Percentiles rank a stretch among this genome's conserved stretches.
These are phyloP conservation scores for Myocastor coypus DNA, from an alignment of 2,113 vertebrate species.

Conservation along the genomic window DNA sequence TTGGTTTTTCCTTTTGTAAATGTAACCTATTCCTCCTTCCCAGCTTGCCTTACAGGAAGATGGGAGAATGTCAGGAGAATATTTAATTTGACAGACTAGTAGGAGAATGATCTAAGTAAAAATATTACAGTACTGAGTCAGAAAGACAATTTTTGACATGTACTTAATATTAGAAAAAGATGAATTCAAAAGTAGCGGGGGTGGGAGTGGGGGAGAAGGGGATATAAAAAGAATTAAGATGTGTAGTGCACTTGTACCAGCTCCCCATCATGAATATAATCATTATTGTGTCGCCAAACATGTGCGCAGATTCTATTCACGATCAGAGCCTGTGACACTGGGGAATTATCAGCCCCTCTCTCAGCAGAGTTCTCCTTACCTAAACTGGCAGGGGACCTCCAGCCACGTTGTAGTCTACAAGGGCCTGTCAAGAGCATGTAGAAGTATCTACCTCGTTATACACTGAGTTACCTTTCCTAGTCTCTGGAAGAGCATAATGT, in stretches of 20 bases:
- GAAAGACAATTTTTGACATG: slow-evolving; percentile 1
- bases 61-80: neutral
- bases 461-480: neutral
- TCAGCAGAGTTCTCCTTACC: neutral
- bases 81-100: slow-evolving; percentile 12
- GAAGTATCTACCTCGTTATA: neutral
- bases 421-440: neutral
- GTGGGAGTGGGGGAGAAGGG: neutral
- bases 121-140: neutral
- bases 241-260: neutral
- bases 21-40: neutral
- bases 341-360: neutral
- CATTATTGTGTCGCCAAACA: neutral
- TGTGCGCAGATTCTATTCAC: neutral
- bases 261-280: neutral
- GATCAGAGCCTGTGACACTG: neutral
- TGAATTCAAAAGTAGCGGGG: slow-evolving; percentile 20
- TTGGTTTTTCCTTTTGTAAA: neutral
- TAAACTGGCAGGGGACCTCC: neutral
- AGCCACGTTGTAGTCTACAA: neutral
- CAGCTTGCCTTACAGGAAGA: neutral
- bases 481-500: neutral
- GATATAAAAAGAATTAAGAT: neutral
- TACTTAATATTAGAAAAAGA: slow-evolving; percentile 49
- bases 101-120: slow-evolving; percentile 33